Conservation (phyloP, 2,113 vertebrate species). For the chimpanzee (Pan troglodytes) region DNA sequence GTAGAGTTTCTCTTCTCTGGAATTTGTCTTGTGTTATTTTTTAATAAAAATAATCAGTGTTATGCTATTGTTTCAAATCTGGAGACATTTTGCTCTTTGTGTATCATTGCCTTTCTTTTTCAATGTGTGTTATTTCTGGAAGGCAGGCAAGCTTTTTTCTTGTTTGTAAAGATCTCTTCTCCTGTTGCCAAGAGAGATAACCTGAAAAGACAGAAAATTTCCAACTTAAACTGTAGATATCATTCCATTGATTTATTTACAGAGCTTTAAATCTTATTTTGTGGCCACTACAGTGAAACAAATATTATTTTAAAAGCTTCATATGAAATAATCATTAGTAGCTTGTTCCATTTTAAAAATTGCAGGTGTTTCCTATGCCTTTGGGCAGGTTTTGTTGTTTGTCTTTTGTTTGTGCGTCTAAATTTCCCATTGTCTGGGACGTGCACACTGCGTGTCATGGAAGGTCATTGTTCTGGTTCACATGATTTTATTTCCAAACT, state of each 20-base stretch:
- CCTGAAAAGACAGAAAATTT: background rate
- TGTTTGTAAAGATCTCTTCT: background rate
- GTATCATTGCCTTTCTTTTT: background rate
- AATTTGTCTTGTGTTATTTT: background rate
- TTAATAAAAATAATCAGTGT: background rate
- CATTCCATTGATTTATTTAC: background rate
- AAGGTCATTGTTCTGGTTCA: slow-evolving; percentile 14
- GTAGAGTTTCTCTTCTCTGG: background rate
- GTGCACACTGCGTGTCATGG: background rate
- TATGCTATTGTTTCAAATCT: slow-evolving; percentile 58
- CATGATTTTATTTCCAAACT: slow-evolving; percentile 29
- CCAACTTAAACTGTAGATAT: background rate
- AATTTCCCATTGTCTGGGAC: slow-evolving; percentile 68
- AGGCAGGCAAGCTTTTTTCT: background rate
- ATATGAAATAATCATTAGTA: slow-evolving; percentile 64
- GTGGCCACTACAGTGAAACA: background rate
- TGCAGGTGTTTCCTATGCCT: slow-evolving; percentile 74
- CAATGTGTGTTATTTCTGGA: slow-evolving; percentile 6
- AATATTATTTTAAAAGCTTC: slow-evolving; percentile 41
- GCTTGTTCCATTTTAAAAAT: slow-evolving; percentile 54
- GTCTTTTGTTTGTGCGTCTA: slow-evolving; percentile 46
- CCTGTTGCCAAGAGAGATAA: background rate
- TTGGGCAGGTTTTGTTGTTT: slow-evolving; percentile 40
- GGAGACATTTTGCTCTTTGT: slow-evolving; percentile 20
- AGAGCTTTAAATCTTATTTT: background rate